phyloP scores from a whole-genome alignment of 2,797 vertebrate genomes.

The Onychomys arenicola region DNA sequence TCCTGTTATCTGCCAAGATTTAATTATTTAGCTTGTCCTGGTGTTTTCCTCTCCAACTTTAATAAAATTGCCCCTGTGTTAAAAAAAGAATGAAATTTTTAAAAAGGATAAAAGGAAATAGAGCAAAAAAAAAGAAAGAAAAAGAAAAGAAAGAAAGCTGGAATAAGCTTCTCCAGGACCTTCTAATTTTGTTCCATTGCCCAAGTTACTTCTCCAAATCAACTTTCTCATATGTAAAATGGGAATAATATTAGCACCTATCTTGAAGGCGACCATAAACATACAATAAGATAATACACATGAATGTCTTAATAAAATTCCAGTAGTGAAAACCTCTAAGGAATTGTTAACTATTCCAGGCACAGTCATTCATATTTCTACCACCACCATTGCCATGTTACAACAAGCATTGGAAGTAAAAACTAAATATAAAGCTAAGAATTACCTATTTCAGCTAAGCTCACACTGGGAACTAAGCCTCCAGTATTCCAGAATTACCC shows the following conservation, averaged over 20 bases:
- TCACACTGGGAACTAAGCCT: background rate
- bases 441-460: background rate
- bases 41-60: background rate
- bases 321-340: background rate
- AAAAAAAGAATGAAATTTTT: background rate
- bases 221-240: background rate
- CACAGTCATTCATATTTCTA: background rate
- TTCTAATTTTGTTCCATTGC: background rate
- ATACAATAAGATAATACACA: background rate
- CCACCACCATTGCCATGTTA: background rate
- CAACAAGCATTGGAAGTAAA: background rate
- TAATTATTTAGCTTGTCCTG: background rate
- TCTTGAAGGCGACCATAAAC: background rate
- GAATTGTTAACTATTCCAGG: background rate
- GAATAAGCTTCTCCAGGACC: background rate
- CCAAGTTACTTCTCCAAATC: background rate
- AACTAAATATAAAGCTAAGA: background rate
- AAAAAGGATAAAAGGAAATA: background rate
- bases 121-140: background rate
- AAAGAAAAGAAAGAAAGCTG: background rate
- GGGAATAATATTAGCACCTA: background rate
- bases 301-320: background rate
- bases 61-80: background rate
- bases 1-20: background rate
- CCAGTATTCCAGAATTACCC: background rate